Evolutionary conservation across 2,797 vertebrate genomes (phyloP).

Genomic region (Acomys russatus): DNA sequence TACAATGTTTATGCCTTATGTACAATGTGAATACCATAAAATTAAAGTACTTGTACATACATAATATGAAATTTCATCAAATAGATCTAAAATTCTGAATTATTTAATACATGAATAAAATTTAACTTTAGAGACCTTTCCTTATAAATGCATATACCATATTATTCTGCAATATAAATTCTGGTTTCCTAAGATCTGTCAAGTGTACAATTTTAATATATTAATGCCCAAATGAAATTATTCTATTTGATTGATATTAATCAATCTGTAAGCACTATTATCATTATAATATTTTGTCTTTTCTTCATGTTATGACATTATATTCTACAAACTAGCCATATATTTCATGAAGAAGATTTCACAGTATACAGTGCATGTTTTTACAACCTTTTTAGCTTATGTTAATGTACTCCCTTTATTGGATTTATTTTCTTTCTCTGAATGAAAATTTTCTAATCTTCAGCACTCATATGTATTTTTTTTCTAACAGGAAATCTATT

Average conservation of each 20-base stretch:
- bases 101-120: background rate
- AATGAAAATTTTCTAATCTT: background rate
- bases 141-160: no score
- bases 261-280: background rate
- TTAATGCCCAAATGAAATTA: background rate
- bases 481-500: background rate
- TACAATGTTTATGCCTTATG: background rate
- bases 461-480: background rate
- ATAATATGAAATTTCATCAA: background rate
- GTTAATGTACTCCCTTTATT: background rate
- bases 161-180: background rate
- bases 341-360: background rate
- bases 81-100: background rate
- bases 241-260: background rate
- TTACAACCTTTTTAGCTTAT: background rate
- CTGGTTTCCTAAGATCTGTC: background rate
- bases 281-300: background rate
- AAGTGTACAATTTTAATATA: background rate
- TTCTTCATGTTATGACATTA: background rate
- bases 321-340: background rate
- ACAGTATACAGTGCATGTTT: background rate
- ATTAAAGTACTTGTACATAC: background rate
- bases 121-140: background rate
- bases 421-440: background rate
- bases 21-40: no score